Base-by-base conservation (phyloP, 1,140 invertebrate genomes). In the Magallana gigas region DNA sequence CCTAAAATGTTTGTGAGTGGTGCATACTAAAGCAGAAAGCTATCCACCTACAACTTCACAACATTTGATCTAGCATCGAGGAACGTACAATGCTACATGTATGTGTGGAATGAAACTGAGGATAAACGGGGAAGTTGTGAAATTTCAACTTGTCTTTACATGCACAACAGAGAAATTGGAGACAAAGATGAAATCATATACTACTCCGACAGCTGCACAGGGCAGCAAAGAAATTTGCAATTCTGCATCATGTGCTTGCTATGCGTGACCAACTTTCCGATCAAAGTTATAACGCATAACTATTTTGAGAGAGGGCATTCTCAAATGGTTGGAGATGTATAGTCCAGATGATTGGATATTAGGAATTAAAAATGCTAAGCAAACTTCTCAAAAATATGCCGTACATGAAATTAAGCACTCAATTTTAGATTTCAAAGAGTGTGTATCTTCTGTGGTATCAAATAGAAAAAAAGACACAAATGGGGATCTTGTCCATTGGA, bases 181-280 rank as follows among this genome's bases (percentile, higher is more conserved):
- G 18, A 12, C 1, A 29, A 57, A 18, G 59, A 88, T 12, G 60
- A 85, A 68, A n/a, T 64, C 9, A 84, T 88, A 8, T 86, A 83
- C 48, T 88, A 83, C 57, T 88, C 87, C n/a, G 87, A 88, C n/a
- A 88, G 81, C 36, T 86, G 87, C 36, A 88, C 87, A 3, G 87
- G 85, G 11, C 87, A 88, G 56, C 87, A 88, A 82, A 3, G 87
- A 71, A 86, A 88, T 84, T 60, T 88, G 2, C 59, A 57, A 1
- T 88, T 86, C 64, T 57, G 80, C n/a, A 62, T 85, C 6, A 88
- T 88, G 87, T 88, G 87, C 60, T 76, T 88, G 58, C 71, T 85
- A 29, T 68, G 57, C 12, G 84, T 88, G 11, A 18, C 11, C 11
- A 85, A 88, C 48, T 18, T 85, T 2, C 87, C 76, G 71, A 85